Evolutionary conservation across 1,140 invertebrate species (phyloP).

Genomic region (Orchesella cincta): DNA sequence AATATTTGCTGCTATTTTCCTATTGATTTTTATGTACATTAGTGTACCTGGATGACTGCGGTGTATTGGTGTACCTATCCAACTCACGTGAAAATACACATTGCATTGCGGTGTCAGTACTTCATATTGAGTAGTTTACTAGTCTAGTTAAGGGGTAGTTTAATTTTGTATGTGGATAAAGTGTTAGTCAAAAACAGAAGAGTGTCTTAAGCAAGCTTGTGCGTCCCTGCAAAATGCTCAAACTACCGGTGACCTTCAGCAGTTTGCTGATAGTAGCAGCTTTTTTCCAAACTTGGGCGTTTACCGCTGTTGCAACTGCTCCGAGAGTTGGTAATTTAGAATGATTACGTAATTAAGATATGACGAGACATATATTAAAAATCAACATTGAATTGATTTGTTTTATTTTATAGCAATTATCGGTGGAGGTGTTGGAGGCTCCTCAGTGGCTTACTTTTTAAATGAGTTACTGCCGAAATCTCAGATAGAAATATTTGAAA

Average conservation of each 20-base stretch:
- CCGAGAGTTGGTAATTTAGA: not conserved
- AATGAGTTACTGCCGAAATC: constrained; percentile 60
- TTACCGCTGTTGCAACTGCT: not conserved
- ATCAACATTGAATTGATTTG: constrained; percentile 18
- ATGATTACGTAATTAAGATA: not conserved
- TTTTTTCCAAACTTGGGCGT: not conserved
- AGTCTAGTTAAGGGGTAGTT: not conserved
- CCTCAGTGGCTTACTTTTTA: constrained; percentile 64
- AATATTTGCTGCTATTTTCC: too few species aligned
- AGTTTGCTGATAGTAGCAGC: not conserved
- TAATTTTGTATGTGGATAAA: not conserved
- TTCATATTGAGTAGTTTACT: not conserved
- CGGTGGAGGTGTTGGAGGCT: constrained; percentile 68
- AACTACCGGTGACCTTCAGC: not conserved
- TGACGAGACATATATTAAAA: not conserved
- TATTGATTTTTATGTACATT: too few species aligned
- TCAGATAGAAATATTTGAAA: constrained; percentile 63
- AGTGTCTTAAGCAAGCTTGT: not conserved
- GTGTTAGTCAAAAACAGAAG: too few species aligned
- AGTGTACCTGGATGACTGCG: too few species aligned
- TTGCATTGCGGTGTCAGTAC: too few species aligned
- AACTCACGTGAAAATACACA: too few species aligned
- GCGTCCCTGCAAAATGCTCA: not conserved
- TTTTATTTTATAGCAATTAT: constrained; percentile 60
- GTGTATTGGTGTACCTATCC: too few species aligned